A percentile compares a stretch with the other conserved stretches of the same genome.
Evolutionary conservation across 1,140 invertebrate species (phyloP).

Genomic region (Drosophila kikkawai): DNA sequence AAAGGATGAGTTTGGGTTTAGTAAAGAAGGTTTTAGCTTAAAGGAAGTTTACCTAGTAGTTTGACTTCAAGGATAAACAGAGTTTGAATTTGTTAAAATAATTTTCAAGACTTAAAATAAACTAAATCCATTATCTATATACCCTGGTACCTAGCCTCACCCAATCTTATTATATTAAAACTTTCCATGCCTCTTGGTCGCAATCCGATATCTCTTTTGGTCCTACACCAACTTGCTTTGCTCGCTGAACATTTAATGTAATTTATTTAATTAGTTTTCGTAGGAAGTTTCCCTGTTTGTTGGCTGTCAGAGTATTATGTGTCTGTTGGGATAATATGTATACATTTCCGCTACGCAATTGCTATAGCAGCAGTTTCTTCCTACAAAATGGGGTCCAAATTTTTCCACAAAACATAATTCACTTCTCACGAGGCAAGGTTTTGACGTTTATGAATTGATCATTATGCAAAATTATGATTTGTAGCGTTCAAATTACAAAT

Average conservation of each 20-base stretch:
- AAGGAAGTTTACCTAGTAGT: no score
- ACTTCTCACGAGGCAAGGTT: constrained; percentile 31
- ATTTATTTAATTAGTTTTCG: constrained; percentile 80
- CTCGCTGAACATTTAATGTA: constrained; percentile 49
- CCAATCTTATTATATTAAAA: not conserved
- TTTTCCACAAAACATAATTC: constrained; percentile 64
- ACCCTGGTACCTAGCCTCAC: not conserved
- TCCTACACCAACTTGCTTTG: constrained; percentile 50
- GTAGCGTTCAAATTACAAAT: constrained; percentile 84
- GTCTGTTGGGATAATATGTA: constrained; percentile 17
- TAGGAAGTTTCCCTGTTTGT: constrained; percentile 46
- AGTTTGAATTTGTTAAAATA: not conserved
- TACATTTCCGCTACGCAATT: constrained; percentile 34
- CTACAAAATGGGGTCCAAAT: constrained; percentile 32
- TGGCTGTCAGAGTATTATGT: constrained; percentile 12
- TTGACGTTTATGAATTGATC: constrained; percentile 84
- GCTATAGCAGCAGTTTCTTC: constrained; percentile 1
- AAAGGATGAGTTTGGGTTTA: not conserved
- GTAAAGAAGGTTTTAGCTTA: not conserved
- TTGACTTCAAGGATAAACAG: not conserved
- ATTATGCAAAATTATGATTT: constrained; percentile 84
- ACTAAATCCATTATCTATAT: not conserved
- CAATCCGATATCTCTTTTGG: constrained; percentile 58
- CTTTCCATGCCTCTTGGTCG: constrained; percentile 31
- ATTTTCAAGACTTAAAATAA: not conserved